These are phyloP conservation scores for Hydroisotoma schaefferi DNA, from an alignment of 2,888 invertebrate genomes.

Conservation along the genomic window DNA sequence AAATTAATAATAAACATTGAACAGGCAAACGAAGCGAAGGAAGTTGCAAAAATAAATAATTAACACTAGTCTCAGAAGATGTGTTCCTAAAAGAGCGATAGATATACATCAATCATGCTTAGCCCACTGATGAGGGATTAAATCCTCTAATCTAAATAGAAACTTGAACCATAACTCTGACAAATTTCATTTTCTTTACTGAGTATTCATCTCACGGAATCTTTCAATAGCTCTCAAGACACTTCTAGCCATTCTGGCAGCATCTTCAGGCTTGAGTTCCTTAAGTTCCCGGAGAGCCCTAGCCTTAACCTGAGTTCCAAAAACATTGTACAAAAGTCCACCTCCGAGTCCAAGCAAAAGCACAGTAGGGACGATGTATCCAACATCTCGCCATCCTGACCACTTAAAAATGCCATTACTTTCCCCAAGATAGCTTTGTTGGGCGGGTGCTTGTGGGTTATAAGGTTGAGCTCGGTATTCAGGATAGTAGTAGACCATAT, in stretches of 20 bases:
- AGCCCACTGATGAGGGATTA: too few species aligned
- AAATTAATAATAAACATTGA: too few species aligned
- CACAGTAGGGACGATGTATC: constrained; percentile 22
- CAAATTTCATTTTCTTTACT: too few species aligned
- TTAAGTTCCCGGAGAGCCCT: constrained; percentile 43
- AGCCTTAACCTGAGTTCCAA: constrained; percentile 28
- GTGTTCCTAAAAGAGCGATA: too few species aligned
- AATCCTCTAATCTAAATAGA: too few species aligned
- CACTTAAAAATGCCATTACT: constrained; percentile 21
- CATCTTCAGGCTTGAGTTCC: constrained; percentile 42
- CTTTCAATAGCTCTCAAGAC: constrained; percentile 44
- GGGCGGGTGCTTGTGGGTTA: constrained; percentile 1
- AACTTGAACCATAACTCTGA: too few species aligned
- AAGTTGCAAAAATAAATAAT: too few species aligned
- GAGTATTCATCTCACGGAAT: constrained; percentile 35
- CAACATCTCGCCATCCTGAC: constrained; percentile 29
- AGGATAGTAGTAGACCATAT: constrained; percentile 41
- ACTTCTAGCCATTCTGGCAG: constrained; percentile 39
- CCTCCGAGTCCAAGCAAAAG: constrained; percentile 33
- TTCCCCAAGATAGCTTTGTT: constrained; percentile 13
- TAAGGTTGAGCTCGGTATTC: constrained; percentile 1
- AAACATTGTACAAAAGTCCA: constrained; percentile 28
- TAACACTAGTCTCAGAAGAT: too few species aligned
- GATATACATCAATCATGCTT: too few species aligned
- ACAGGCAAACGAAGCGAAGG: too few species aligned